Evolutionary conservation across 2,888 invertebrate genomes (phyloP).

Genomic region (Digitonthophagus gazella): DNA sequence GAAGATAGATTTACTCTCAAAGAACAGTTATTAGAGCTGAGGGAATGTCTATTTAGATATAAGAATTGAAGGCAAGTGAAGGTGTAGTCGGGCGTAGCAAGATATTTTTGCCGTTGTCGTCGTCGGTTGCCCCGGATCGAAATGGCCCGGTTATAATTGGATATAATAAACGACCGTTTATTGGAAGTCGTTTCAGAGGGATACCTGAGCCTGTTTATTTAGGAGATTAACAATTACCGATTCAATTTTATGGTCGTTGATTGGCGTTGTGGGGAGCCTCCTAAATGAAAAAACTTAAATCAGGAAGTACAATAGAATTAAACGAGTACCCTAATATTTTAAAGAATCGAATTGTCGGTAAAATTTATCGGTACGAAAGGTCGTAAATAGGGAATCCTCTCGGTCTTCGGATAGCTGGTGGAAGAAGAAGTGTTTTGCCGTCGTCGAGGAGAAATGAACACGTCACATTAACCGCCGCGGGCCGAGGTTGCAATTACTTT

Average conservation of each 20-base stretch:
- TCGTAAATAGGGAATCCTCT: too few species aligned
- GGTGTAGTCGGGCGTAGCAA: not conserved
- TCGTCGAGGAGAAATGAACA: not conserved
- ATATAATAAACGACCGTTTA: not conserved
- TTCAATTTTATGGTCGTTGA: not conserved
- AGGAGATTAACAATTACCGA: not conserved
- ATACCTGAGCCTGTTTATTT: not conserved
- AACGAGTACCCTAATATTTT: not conserved
- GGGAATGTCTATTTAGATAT: not conserved
- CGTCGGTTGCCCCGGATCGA: too few species aligned
- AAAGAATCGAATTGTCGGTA: too few species aligned
- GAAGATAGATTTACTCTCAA: not conserved
- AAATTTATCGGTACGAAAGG: too few species aligned
- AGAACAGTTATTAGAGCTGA: not conserved
- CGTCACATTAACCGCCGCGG: not conserved
- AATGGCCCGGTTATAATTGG: not conserved
- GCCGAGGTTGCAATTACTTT: not conserved
- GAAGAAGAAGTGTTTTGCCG: not conserved
- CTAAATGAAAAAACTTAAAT: too few species aligned
- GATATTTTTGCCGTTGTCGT: not conserved
- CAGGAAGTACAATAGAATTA: not conserved
- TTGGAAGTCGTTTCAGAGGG: not conserved
- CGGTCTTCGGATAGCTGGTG: too few species aligned
- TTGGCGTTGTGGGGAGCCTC: not conserved
- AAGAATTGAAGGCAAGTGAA: not conserved